A percentile compares a stretch with the other conserved stretches of the same genome.
Evolutionary conservation across 2,113 vertebrate genomes (phyloP).

Genomic region (Zootoca vivipara): DNA sequence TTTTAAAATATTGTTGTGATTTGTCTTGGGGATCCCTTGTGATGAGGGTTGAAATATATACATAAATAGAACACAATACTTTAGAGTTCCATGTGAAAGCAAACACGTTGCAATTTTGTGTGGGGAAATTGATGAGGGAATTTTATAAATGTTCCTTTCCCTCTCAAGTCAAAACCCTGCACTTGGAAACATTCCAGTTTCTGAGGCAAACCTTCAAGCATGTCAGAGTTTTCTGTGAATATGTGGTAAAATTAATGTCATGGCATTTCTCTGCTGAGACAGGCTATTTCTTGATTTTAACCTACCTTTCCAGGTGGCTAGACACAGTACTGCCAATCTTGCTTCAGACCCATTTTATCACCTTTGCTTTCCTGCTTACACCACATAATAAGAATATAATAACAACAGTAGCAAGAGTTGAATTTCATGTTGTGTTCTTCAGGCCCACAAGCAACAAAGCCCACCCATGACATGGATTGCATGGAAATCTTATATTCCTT

Average conservation of each 20-base stretch:
- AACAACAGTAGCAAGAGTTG: not conserved
- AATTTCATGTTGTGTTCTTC: fast-evolving
- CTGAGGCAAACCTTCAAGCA: not conserved
- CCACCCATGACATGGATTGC: not conserved
- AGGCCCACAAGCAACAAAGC: not conserved
- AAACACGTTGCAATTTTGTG: not conserved
- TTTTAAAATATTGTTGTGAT: too few relatives aligned
- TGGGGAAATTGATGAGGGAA: not conserved
- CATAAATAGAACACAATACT: not conserved
- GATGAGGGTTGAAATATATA: too few relatives aligned
- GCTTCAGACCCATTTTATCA: slow-evolving; percentile 3
- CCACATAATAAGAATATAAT: not conserved
- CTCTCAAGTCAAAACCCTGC: not conserved
- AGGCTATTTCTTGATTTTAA: slow-evolving; percentile 14
- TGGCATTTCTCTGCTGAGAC: slow-evolving; percentile 25
- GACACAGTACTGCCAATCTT: not conserved
- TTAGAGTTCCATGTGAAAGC: not conserved
- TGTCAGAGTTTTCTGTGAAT: slow-evolving; percentile 6
- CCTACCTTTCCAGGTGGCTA: slow-evolving; percentile 36
- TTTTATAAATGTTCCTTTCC: not conserved
- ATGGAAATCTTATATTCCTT: not conserved
- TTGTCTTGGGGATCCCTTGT: too few relatives aligned
- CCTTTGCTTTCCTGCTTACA: slow-evolving; percentile 17
- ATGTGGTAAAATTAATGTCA: slow-evolving; percentile 4
- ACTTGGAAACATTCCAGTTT: slow-evolving; percentile 2